Percentiles rank a stretch among this genome's conserved stretches.
phyloP scores from a whole-genome alignment of 35 echinoderm and acorn worm species.

The Hemicentrotus pulcherrimus region DNA sequence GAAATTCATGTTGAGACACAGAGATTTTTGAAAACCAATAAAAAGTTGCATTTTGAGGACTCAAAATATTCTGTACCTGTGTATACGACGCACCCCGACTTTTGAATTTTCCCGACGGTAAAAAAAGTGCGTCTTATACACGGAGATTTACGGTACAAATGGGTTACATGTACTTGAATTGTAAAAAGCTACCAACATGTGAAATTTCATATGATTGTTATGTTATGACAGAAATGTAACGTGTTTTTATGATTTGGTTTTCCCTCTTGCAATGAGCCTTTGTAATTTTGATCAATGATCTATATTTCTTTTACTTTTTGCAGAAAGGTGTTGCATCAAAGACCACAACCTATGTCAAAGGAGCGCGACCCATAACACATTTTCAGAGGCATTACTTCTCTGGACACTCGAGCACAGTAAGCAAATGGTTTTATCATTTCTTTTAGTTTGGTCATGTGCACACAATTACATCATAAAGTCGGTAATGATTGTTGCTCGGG shows the following conservation, averaged over 20 bases:
- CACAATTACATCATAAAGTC: too few species aligned
- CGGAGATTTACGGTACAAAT: too few species aligned
- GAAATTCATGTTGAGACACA: too few species aligned
- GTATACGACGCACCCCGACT: too few species aligned
- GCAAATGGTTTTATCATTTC: not conserved
- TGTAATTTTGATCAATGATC: not conserved
- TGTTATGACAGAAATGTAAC: not conserved
- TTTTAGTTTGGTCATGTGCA: not conserved
- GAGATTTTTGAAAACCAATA: too few species aligned
- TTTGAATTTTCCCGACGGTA: too few species aligned
- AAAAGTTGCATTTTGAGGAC: too few species aligned
- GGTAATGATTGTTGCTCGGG: too few species aligned
- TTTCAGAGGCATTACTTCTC: conserved; percentile 45
- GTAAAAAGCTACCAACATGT: not conserved
- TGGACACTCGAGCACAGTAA: not conserved
- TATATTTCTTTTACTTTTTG: conserved; percentile 11
- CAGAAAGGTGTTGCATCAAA: not conserved
- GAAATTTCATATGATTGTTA: not conserved
- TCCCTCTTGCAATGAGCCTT: not conserved
- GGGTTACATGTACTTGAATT: not conserved
- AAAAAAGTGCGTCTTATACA: too few species aligned
- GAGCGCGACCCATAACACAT: conserved; percentile 10
- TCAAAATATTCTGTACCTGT: too few species aligned
- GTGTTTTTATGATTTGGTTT: not conserved
- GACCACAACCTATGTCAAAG: conserved; percentile 31